Evolutionary conservation across 1,140 invertebrate genomes (phyloP), one percentile per base, ranked within the genome.

Genomic region (Hormaphis cornu): DNA sequence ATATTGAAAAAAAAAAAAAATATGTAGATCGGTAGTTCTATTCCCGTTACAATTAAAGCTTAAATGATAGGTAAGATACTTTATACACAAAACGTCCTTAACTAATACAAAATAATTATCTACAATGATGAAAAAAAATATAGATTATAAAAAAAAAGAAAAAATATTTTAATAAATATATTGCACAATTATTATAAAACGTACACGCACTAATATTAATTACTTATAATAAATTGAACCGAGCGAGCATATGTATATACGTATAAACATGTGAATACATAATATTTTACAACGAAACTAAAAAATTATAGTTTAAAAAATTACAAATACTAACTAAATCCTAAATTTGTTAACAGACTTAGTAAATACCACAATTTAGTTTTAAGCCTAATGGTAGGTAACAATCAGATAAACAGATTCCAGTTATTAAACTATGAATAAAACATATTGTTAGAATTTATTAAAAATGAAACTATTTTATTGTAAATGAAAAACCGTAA

Each of bases 171-270:
- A 66, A 66, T 66, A 66, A 66, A 66, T 66, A 66, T 66, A 66
- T 66, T 66, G 61, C 61, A 66, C 61, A 66, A 58, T 58, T 66
- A n/a, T n/a, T 66, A 66, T 50, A 66, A 66, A 66, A 66, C 48
- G 61, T 66, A 66, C 61, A 66, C 44, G 35, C 44, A 7, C 44
- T 66, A 66, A 66, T 63, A 48, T 30, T 66, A 48, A 48, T 66
- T 48, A 50, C 7, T 35, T 48, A 16, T 22, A 66, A 66, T 66
- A 50, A 66, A 66, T 66, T 66, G 50, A 33, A 42, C 18, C 7
- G 8, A 50, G 8, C 20, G 14, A 37, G 18, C 37, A 56, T 18
- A 14, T 22, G 20, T 35, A 54, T 53, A 33, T 56, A 8, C 22
- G 50, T 63, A 30, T 63, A 18, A 30, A 44, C 14, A 1, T 44